These are phyloP conservation scores for Maccullochella peelii DNA, from an alignment of 2,113 vertebrate species.

Conservation along the genomic window DNA sequence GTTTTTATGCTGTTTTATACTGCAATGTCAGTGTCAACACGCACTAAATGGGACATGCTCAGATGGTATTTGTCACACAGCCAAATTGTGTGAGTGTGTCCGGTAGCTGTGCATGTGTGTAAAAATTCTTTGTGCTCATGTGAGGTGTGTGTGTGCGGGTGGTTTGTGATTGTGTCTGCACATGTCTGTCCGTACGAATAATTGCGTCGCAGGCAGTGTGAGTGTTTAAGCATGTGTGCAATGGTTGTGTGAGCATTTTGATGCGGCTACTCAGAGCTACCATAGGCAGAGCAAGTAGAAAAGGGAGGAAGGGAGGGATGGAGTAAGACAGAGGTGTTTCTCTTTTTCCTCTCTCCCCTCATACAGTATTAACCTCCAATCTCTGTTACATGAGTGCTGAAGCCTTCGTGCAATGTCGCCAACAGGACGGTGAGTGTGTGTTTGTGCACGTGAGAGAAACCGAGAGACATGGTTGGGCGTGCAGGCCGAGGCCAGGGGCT, in stretches of 20 bases:
- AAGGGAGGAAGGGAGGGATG: neutral
- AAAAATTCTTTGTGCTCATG: too few relatives aligned
- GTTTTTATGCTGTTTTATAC: too few relatives aligned
- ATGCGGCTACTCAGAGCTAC: neutral
- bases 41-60: neutral
- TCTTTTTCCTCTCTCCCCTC: neutral
- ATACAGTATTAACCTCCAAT: neutral
- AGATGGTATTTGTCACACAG: conserved; percentile 1
- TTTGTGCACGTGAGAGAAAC: conserved; percentile 26
- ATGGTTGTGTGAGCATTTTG: neutral
- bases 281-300: neutral
- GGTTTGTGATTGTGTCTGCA: conserved; percentile 16
- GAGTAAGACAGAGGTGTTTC: neutral
- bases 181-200: conserved; percentile 20
- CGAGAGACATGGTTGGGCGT: conserved; percentile 35
- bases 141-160: neutral
- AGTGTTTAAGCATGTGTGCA: neutral
- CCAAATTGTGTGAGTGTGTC: conserved; percentile 1
- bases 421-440: neutral
- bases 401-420: conserved; percentile 2
- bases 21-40: neutral
- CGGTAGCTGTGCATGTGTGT: neutral
- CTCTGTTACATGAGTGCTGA: neutral
- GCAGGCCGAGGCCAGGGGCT: conserved; percentile 35
- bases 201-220: neutral